Base-by-base conservation (phyloP, 2,888 invertebrate genomes). In the Diarsia mendica region DNA sequence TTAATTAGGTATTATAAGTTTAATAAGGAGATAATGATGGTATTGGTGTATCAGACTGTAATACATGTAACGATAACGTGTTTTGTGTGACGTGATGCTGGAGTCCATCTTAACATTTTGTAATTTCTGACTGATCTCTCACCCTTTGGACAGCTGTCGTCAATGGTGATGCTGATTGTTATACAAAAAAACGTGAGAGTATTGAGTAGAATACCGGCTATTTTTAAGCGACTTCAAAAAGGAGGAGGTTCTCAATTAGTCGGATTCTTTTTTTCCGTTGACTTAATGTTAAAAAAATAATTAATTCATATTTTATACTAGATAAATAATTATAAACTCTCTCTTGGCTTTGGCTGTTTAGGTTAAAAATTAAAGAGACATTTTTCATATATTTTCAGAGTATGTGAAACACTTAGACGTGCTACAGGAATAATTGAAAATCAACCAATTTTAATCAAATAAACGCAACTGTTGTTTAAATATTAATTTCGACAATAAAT, bases 1-100 rank as follows among this genome's bases (percentile, higher is more conserved):
- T 80, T 77, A 77, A 84, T 85, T 66, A 81, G 69, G 63, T 84
- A 79, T 77, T 73, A 80, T 80, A 77, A 64, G 44, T 77, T 58
- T 64, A 76, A 73, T 81, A 79, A 53, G 72, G 55, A 72, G 82
- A 75, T 78, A 80, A 86, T 75, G 39, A 75, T 76, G 55, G 66
- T 80, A 55, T 66, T 83, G 61, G 69, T 44, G 49, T 72, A 60
- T 65, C 61, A 67, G 66, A 8, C 71, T 55, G 28, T 61, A 70
- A 70, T 68, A 75, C 65, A 6, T 66, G n/a, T 72, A 60, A 61
- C 33, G 55, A 63, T 64, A 72, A 63, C 51, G 13, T 49, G 23
- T 84, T 73, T 68, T 5, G 28, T 72, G 13, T 75, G 67, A 65
- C 67, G 82, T 70, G 33, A 64, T 49, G 20, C 20, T 44, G 18